phyloP scores from a whole-genome alignment of 1,140 invertebrate species.

The Stenopsyche tienmushanensis region DNA sequence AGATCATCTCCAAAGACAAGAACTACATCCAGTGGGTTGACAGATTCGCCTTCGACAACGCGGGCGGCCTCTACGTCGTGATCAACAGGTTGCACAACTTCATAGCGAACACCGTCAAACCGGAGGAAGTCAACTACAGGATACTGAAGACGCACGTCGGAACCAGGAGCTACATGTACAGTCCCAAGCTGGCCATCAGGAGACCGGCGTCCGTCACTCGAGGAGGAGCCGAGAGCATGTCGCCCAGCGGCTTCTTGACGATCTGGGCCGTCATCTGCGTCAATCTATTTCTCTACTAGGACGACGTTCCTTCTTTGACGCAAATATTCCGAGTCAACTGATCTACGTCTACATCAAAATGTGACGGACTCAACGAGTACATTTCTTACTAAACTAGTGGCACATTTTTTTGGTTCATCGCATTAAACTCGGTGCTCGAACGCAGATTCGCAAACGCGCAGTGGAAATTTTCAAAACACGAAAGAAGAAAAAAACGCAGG shows the following conservation, averaged over 20 bases:
- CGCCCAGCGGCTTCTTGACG: constrained; percentile 44
- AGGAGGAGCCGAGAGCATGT: constrained; percentile 41
- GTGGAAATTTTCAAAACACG: no score
- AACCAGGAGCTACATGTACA: constrained; percentile 65
- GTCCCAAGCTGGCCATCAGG: constrained; percentile 9
- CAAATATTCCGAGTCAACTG: no score
- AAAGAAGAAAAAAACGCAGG: no score
- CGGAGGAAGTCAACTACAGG: constrained; percentile 60
- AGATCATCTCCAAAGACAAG: constrained; percentile 64
- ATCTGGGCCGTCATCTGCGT: not conserved
- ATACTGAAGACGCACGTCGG: constrained; percentile 58
- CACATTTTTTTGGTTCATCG: not conserved
- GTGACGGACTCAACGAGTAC: not conserved
- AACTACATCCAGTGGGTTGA: constrained; percentile 70
- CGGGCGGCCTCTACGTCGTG: constrained; percentile 64
- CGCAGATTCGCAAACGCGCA: no score
- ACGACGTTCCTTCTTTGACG: no score
- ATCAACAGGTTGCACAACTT: constrained; percentile 68
- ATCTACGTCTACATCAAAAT: no score
- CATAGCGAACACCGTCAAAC: constrained; percentile 56
- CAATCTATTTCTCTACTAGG: not conserved
- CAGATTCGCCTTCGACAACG: constrained; percentile 67
- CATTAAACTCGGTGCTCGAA: no score
- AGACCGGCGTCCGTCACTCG: constrained; percentile 30
- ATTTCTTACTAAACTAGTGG: not conserved